Evolutionary conservation across 2,113 vertebrate species (phyloP).

Genomic region (Nasalis larvatus): DNA sequence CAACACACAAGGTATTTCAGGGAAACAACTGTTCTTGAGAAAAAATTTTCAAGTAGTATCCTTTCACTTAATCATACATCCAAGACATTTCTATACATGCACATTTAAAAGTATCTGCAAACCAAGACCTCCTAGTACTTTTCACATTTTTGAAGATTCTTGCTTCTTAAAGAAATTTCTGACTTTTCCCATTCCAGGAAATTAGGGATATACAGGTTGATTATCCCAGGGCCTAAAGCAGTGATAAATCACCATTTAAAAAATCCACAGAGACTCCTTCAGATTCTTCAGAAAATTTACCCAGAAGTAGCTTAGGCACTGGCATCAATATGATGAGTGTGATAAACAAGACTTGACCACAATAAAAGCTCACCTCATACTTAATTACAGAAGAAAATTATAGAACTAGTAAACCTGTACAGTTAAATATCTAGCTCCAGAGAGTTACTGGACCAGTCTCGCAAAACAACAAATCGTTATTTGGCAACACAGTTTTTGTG

Average conservation of each 20-base stretch:
- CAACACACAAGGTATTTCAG: neutral
- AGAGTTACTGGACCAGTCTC: neutral
- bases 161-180: slow-evolving; percentile 16
- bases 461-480: neutral
- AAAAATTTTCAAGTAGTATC: slow-evolving; percentile 30
- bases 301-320: neutral
- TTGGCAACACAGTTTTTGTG: neutral
- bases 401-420: neutral
- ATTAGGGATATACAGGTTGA: neutral
- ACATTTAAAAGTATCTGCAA: neutral
- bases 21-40: slow-evolving; percentile 12
- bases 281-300: neutral
- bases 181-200: neutral
- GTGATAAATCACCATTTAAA: neutral
- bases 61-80: neutral
- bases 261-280: neutral
- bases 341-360: neutral
- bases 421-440: neutral
- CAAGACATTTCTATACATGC: neutral
- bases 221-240: neutral
- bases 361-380: neutral
- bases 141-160: neutral
- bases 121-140: neutral
- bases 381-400: neutral
- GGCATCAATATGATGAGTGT: neutral